Evolutionary conservation across 1,140 invertebrate genomes (phyloP).

Genomic region (Neodiprion lecontei): DNA sequence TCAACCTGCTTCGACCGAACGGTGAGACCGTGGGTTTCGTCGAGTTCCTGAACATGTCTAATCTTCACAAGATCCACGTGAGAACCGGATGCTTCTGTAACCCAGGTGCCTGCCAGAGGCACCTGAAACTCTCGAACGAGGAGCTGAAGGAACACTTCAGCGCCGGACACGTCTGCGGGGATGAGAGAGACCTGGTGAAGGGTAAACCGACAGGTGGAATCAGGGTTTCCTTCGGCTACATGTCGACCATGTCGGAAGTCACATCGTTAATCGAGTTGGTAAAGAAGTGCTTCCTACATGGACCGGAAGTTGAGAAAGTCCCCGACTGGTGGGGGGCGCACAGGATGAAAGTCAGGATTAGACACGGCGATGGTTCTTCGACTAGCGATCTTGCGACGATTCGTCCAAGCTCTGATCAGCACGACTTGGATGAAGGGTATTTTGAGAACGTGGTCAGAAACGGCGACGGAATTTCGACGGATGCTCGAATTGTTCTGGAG

Average conservation of each 20-base stretch:
- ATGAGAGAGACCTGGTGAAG: slow-evolving; percentile 87
- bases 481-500: not conserved
- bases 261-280: slow-evolving; percentile 79
- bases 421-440: slow-evolving; percentile 22
- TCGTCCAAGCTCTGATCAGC: not conserved
- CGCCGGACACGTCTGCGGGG: slow-evolving; percentile 92
- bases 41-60: slow-evolving; percentile 89
- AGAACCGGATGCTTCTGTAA: slow-evolving; percentile 97
- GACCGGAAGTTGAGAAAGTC: slow-evolving; percentile 40
- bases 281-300: slow-evolving; percentile 69
- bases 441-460: slow-evolving; percentile 24
- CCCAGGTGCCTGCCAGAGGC: slow-evolving; percentile 90
- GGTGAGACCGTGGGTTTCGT: slow-evolving; percentile 86
- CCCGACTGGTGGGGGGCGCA: slow-evolving; percentile 43
- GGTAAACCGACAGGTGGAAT: slow-evolving; percentile 91
- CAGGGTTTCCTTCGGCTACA: slow-evolving; percentile 93
- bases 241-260: slow-evolving; percentile 78
- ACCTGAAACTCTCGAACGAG: slow-evolving; percentile 73
- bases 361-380: not conserved
- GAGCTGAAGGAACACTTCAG: slow-evolving; percentile 81
- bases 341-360: slow-evolving; percentile 20
- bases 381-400: no score
- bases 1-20: slow-evolving; percentile 82
- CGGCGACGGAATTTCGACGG: not conserved
- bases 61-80: slow-evolving; percentile 84